Evolutionary conservation across 2,888 invertebrate genomes (phyloP), one percentile per base, ranked within the genome.

Genomic region (Piscicola geometra): DNA sequence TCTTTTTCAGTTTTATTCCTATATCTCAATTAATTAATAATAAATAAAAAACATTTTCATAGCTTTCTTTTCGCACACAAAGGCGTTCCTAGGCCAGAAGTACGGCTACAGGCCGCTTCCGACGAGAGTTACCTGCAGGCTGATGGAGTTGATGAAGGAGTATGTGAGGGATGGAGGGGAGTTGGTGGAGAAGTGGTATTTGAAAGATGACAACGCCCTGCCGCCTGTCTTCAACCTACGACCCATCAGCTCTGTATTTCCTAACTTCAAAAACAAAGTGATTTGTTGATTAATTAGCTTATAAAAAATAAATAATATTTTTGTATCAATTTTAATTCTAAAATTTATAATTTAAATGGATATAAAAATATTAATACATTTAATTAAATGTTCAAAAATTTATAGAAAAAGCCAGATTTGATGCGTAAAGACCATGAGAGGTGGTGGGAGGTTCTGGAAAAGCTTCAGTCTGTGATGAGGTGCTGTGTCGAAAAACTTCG

Each of bases 51-150:
- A n/a, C n/a, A n/a, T n/a, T n/a, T n/a, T n/a, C n/a, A n/a, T n/a
- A n/a, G n/a, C n/a, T n/a, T n/a, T n/a, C n/a, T n/a, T n/a, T n/a
- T n/a, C n/a, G n/a, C n/a, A n/a, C n/a, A 18, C 25, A 21, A 80
- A 91, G 91, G 91, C 95, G 71, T 97, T 98, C 83, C 87, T 97
- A 30, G 97, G 97, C 0, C 97, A 98, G 87, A 98, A 98, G 86
- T 98, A 98, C 86, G 98, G 98, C 30, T 98, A 98, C 86, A 90
- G 98, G 21, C 97, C 98, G 0, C 93, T 98, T 80, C 98, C 97
- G 0, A 95, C 96, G 0, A 93, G 94, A 84, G 94, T 98, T 76
- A 87, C 94, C 0, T 94, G 94, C 36, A 92, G 92, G 3, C 84
- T 98, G 83, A 88, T 97, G 72, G 92, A 92, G 82, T 86, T 93